Percentiles rank a stretch among this genome's conserved stretches.
Evolutionary conservation across 2,113 vertebrate genomes (phyloP).

Genomic region (Nothobranchius kuhntae): DNA sequence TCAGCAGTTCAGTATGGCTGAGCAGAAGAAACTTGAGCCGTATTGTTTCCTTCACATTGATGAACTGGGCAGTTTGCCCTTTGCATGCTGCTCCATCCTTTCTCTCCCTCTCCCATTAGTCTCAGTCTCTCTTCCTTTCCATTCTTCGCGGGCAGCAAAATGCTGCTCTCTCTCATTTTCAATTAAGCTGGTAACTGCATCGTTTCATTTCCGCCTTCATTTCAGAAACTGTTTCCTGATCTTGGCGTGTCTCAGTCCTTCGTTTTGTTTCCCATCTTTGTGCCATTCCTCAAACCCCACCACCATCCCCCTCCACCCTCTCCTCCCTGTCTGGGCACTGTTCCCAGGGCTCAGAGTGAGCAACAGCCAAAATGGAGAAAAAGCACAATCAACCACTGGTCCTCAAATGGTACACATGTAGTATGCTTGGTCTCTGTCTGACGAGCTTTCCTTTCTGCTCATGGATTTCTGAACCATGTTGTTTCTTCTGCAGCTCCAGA

Average conservation of each 20-base stretch:
- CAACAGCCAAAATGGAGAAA: constrained; percentile 76
- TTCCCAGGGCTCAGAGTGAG: constrained; percentile 68
- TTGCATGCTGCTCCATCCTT: constrained; percentile 62
- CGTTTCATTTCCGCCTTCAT: constrained; percentile 67
- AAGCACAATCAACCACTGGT: constrained; percentile 74
- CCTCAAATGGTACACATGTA: constrained; percentile 51
- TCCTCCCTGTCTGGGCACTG: constrained; percentile 65
- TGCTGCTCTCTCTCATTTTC: constrained; percentile 58
- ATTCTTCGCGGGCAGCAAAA: constrained; percentile 44
- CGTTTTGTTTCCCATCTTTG: constrained; percentile 67
- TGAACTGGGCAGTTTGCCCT: constrained; percentile 70
- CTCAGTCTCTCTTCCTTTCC: constrained; percentile 43
- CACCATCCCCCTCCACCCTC: not conserved
- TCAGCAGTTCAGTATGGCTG: constrained; percentile 64
- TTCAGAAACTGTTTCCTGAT: constrained; percentile 70
- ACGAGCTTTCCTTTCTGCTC: constrained; percentile 42
- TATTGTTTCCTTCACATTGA: constrained; percentile 70
- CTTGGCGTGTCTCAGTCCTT: constrained; percentile 58
- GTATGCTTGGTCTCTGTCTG: constrained; percentile 47
- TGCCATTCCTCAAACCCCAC: constrained; percentile 42
- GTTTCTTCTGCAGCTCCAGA: constrained; percentile 18
- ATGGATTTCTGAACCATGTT: constrained; percentile 29
- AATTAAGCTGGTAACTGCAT: constrained; percentile 61
- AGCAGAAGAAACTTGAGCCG: constrained; percentile 66
- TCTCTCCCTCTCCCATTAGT: constrained; percentile 50